Evolutionary conservation across 2,113 vertebrate species (phyloP), one percentile per base, ranked within the genome.

Genomic region (Crotalus horridus): DNA sequence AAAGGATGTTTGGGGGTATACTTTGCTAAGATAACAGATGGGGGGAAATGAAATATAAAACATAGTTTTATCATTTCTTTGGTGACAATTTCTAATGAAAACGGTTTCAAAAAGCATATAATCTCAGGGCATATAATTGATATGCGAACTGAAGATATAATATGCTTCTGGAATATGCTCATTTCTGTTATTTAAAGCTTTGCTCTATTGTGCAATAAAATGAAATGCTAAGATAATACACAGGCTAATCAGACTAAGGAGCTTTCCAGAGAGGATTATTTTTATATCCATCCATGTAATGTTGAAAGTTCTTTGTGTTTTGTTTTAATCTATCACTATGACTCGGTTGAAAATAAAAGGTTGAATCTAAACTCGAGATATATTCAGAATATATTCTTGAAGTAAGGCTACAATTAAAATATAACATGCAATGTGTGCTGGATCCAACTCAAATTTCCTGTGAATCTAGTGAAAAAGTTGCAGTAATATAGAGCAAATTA

Each of bases 21-120:
- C 97, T 97, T 97, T 54, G 94, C 96, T 96, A 98, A 98, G 98
- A 98, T 98, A 98, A 98, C 97, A 98, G 96, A 97, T 46, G 51
- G 96, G 53, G 46, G 89, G 96, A 96, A 97, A 98, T 97, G 97
- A 98, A 98, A 98, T 97, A 97, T 96, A 97, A 98, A 98, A 97
- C 96, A 97, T 95, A 95, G 74, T 97, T 98, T 98, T 97, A 97
- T 90, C 74, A 87, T 90, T 61, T 55, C 74, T 90, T 53, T 24
- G 55, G 88, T 93, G 88, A 90, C 55, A 90, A 86, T 90, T 61
- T 93, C 43, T 53, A 43, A 48, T 96, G 95, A 97, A 97, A 96
- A 94, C 97, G 97, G 97, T 97, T 96, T 97, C 97, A 20, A 97
- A 97, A 98, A 97, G 93, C 94, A 95, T 96, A 95, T 97, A 97